Evolutionary conservation across 2,797 vertebrate genomes (phyloP).

Genomic region (Microctenopoma stevenorrisi): DNA sequence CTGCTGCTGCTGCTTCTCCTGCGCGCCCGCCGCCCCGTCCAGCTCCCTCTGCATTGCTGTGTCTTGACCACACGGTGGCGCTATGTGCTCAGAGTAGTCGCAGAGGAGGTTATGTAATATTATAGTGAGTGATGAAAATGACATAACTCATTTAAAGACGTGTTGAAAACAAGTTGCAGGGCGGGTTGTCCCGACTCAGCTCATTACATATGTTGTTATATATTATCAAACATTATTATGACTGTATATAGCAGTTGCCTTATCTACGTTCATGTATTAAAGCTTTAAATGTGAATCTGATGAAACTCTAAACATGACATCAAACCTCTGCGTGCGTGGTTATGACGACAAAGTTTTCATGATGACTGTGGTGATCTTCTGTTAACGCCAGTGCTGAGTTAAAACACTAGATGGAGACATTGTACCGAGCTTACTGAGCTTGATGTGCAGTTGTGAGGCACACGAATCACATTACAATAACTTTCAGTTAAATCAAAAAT

Average conservation of each 20-base stretch:
- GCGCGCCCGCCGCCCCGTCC: slow-evolving; percentile 70
- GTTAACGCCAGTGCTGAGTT: background rate
- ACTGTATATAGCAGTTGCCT: too few species aligned
- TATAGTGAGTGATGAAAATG: background rate
- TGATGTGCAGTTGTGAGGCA: background rate
- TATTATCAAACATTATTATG: too few species aligned
- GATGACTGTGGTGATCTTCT: too few species aligned
- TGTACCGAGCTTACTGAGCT: slow-evolving; percentile 4
- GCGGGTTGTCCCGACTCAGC: background rate
- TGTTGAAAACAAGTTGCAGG: too few species aligned
- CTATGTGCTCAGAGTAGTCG: slow-evolving; percentile 25
- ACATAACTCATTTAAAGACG: background rate
- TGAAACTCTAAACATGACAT: too few species aligned
- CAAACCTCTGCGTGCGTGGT: too few species aligned
- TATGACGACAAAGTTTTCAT: too few species aligned
- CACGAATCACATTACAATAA: background rate
- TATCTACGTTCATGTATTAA: too few species aligned
- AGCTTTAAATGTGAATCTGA: too few species aligned
- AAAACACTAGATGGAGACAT: slow-evolving; percentile 62
- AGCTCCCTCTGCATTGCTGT: slow-evolving; percentile 19
- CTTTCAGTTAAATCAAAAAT: background rate
- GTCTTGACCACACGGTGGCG: slow-evolving; percentile 75
- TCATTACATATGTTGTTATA: too few species aligned
- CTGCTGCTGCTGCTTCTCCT: slow-evolving; percentile 35
- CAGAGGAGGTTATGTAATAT: slow-evolving; percentile 59